These are phyloP conservation scores for Phalacrocorax carbo DNA, from an alignment of 2,113 vertebrate genomes.

Conservation along the genomic window DNA sequence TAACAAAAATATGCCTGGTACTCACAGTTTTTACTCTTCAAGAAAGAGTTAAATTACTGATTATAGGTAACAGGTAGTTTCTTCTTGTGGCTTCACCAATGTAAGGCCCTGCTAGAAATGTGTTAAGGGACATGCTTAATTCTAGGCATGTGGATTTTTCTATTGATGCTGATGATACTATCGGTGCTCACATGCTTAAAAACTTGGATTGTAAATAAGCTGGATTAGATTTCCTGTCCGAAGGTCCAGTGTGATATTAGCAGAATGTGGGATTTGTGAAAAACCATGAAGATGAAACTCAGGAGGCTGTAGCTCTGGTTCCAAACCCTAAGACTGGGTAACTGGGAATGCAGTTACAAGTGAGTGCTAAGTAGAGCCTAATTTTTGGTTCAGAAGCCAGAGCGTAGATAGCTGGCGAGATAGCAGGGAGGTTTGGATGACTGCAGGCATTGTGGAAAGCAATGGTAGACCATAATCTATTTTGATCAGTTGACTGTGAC, in stretches of 20 bases:
- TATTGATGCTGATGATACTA: background rate
- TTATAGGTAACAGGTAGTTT: background rate
- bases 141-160: background rate
- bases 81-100: background rate
- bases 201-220: background rate
- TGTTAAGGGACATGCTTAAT: background rate
- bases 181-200: background rate
- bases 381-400: background rate
- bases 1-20: background rate
- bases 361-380: background rate
- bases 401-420: background rate
- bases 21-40: background rate
- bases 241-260: background rate
- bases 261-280: background rate
- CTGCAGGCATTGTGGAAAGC: background rate
- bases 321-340: background rate
- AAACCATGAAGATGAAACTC: background rate
- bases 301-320: background rate
- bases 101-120: background rate
- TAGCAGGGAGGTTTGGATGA: background rate
- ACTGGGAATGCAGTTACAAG: background rate
- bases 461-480: background rate
- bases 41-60: background rate
- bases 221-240: background rate
- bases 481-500: background rate